Conservation (phyloP, 2,113 vertebrate species). For the Pangasianodon gigas region DNA sequence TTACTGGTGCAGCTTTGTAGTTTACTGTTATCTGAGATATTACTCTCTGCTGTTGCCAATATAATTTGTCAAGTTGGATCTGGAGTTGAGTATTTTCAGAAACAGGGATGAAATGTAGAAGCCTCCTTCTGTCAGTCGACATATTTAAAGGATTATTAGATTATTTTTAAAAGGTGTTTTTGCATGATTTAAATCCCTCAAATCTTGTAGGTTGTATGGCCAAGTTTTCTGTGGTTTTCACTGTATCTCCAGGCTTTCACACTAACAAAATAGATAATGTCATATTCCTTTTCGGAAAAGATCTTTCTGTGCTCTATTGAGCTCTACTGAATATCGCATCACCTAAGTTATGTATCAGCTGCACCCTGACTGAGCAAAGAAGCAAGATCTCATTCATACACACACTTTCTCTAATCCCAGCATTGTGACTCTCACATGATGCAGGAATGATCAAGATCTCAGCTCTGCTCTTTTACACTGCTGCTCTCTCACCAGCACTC, state of each 20-base stretch:
- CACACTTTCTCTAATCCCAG: conserved; percentile 68
- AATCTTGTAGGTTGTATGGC: not conserved
- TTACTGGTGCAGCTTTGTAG: conserved; percentile 6
- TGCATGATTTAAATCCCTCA: not conserved
- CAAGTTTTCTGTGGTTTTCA: not conserved
- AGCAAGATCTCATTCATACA: conserved; percentile 15
- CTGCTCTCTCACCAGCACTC: not conserved
- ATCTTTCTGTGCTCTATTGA: not conserved
- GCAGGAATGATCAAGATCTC: conserved; percentile 55
- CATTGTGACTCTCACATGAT: conserved; percentile 83
- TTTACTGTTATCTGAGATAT: conserved; percentile 7
- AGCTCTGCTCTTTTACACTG: conserved; percentile 39
- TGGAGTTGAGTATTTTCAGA: not conserved
- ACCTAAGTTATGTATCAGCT: not conserved
- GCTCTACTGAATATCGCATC: not conserved
- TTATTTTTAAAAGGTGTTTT: not conserved
- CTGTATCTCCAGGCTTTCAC: not conserved
- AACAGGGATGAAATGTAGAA: not conserved
- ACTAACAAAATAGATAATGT: not conserved
- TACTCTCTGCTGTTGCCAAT: not conserved
- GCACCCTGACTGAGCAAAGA: not conserved
- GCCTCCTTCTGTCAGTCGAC: not conserved
- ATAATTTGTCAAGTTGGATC: not conserved
- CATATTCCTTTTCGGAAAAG: not conserved
- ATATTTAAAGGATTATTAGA: conserved; percentile 4